Conservation (phyloP, 2,113 vertebrate genomes). For the Lipotes vexillifer region DNA sequence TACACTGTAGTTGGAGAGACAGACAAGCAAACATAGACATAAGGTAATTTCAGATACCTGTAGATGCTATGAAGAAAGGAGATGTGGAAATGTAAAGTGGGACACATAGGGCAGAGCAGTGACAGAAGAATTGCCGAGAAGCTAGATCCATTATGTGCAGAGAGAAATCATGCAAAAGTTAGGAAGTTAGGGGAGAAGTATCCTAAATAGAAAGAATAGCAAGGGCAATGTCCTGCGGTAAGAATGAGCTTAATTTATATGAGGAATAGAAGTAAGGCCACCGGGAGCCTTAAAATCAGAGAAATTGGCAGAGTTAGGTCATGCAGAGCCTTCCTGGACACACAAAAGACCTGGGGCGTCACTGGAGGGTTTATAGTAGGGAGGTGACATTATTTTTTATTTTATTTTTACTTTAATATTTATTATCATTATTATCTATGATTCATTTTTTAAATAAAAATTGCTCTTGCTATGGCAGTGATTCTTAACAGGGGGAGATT, state of each 20-base stretch:
- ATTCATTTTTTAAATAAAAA: neutral
- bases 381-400: neutral
- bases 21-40: neutral
- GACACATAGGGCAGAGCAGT: neutral
- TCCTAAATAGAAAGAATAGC: neutral
- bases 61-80: neutral
- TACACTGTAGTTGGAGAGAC: neutral
- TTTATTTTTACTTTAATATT: neutral
- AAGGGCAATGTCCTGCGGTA: neutral
- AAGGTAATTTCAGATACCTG: neutral
- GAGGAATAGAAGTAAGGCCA: neutral
- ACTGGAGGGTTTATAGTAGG: neutral
- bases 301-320: neutral
- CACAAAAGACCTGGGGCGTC: accelerated
- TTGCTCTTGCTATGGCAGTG: neutral
- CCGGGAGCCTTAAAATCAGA: neutral
- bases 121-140: neutral
- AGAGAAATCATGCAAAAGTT: neutral
- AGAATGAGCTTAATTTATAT: neutral
- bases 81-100: neutral
- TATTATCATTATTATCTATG: neutral
- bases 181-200: neutral
- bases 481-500: neutral
- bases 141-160: neutral
- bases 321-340: neutral